These are phyloP conservation scores for Anarhynchus alexandrinus DNA, from an alignment of 2,113 vertebrate species.

Conservation along the genomic window DNA sequence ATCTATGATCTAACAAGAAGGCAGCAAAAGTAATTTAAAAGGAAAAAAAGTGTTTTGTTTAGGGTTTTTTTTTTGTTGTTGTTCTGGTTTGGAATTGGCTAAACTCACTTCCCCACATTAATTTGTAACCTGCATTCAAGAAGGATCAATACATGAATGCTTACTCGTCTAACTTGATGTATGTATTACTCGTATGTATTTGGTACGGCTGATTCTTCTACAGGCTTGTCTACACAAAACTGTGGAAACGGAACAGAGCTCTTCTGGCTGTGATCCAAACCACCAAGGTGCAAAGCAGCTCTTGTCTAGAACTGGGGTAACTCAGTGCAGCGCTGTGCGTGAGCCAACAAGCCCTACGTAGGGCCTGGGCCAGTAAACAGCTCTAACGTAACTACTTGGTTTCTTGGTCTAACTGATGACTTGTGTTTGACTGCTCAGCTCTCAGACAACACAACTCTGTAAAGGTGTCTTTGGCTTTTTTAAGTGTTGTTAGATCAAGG, in stretches of 20 bases:
- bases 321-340: fast-evolving
- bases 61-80: neutral
- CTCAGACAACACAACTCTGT: neutral
- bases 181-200: neutral
- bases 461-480: neutral
- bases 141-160: fast-evolving
- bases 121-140: neutral
- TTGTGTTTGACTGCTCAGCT: neutral
- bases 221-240: neutral
- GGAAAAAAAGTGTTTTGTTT: neutral
- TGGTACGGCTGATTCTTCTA: neutral
- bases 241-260: neutral
- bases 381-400: fast-evolving
- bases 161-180: neutral
- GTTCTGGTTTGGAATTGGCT: neutral
- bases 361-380: neutral
- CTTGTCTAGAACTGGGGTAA: neutral
- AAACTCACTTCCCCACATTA: neutral
- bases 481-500: neutral
- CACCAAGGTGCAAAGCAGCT: neutral
- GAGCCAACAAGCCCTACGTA: neutral
- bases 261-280: neutral
- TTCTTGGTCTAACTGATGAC: neutral
- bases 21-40: neutral
- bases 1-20: neutral